Evolutionary conservation across 2,888 invertebrate genomes (phyloP), one percentile per base, ranked within the genome.

Genomic region (Globia sparganii): DNA sequence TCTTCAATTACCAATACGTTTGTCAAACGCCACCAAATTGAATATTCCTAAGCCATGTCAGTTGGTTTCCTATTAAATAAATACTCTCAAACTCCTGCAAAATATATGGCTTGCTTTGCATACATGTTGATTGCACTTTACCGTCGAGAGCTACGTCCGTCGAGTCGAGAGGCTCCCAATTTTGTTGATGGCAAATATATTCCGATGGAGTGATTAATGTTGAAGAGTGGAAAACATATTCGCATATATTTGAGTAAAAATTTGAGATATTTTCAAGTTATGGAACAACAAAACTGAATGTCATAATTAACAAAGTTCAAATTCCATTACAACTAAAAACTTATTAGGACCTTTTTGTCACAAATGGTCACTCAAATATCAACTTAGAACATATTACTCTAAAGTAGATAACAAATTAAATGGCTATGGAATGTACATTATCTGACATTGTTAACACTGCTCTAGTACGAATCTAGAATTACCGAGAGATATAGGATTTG

Each of bases 81-180:
- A 58, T 49, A 34, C 15, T 28, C 64, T 37, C 25, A 18, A 72
- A 28, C 0, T 65, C 28, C 58, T 53, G 49, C 43, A 72, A 72
- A 49, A 80, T 66, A 40, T 43, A 53, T 49, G 43, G 49, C 21
- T 34, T 6, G 58, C 9, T 65, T 76, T 28, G 40, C 65, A 53
- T 43, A 58, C 49, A 80, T 53, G 34, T 66, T 65, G 73, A 66
- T 78, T 65, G 40, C 80, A 59, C 64, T 79, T 21, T 6, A 40
- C 13, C 31, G 49, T 70, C 18, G 43, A 64, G 31, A n/a, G 62
- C 62, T 43, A 28, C 64, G 62, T 64, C 43, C 1, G 58, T 46
- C 15, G 31, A 34, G 53, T 53, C n/a, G 78, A 74, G 62, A 75
- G 75, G 28, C 31, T 69, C 28, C 49, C 79, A 81, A 81, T 81